Conservation (phyloP, 2,113 vertebrate species). For the Perca schrenkii region DNA sequence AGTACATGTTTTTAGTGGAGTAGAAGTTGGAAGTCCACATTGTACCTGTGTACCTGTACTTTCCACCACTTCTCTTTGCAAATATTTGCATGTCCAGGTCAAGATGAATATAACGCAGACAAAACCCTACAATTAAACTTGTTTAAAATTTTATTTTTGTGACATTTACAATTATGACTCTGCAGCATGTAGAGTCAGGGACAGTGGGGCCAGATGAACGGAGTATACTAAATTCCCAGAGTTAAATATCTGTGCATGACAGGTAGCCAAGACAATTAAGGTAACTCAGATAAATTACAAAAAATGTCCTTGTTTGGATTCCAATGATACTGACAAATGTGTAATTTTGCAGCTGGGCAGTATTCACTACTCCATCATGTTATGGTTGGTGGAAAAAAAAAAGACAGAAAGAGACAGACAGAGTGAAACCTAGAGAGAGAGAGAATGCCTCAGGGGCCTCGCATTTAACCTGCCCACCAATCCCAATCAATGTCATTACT, state of each 20-base stretch:
- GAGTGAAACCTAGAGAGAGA: conserved; percentile 36
- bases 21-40: neutral
- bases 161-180: conserved; percentile 1
- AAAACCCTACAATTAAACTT: neutral
- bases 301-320: conserved; percentile 56
- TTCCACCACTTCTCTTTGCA: neutral
- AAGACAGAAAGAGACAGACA: conserved; percentile 50
- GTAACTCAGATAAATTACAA: conserved; percentile 65
- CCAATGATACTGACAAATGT: conserved; percentile 69
- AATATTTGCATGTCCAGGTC: neutral
- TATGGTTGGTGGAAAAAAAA: conserved; percentile 51
- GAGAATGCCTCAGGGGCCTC: conserved; percentile 73
- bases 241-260: conserved; percentile 52
- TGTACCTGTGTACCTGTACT: neutral
- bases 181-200: neutral
- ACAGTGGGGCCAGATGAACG: conserved; percentile 4
- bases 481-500: conserved; percentile 93
- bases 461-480: conserved; percentile 89
- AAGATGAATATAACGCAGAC: neutral
- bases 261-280: conserved; percentile 59
- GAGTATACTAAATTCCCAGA: conserved; percentile 21
- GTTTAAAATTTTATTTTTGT: conserved; percentile 8
- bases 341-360: conserved; percentile 51
- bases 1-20: neutral
- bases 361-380: conserved; percentile 59